Evolutionary conservation across 2,797 vertebrate genomes (phyloP).

Genomic region (Myoxocephalus aenaeus): DNA sequence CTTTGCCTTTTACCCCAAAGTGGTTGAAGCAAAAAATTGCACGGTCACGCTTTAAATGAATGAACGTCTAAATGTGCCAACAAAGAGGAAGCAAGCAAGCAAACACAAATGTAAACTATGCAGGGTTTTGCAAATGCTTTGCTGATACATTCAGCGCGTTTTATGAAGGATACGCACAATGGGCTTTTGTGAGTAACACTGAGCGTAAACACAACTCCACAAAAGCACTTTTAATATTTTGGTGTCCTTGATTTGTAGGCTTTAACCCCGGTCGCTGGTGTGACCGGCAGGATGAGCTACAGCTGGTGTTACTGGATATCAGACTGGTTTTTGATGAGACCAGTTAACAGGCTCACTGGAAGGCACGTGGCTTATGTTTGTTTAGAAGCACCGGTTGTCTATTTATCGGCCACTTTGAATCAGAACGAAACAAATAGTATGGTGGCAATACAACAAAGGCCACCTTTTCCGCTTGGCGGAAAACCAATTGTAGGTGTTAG

Average conservation of each 20-base stretch:
- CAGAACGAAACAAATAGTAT: background rate
- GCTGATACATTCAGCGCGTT: background rate
- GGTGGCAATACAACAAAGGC: background rate
- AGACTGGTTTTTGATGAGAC: background rate
- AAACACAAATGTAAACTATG: background rate
- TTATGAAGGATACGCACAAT: too few relatives aligned
- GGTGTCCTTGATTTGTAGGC: background rate
- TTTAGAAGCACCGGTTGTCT: background rate
- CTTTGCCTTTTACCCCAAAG: too few relatives aligned
- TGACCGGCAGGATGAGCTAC: background rate
- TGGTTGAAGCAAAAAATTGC: too few relatives aligned
- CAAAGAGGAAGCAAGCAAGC: background rate
- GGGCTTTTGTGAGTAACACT: too few relatives aligned
- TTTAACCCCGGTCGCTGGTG: background rate
- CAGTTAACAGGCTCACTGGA: conserved; percentile 5
- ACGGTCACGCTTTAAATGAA: too few relatives aligned
- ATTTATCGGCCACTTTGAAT: conserved; percentile 2
- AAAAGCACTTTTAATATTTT: background rate
- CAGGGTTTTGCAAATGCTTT: background rate
- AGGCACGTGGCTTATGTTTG: conserved; percentile 23
- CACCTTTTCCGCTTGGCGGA: background rate
- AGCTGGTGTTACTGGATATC: background rate
- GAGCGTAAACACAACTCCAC: background rate
- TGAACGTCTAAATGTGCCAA: too few relatives aligned
- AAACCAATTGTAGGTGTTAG: background rate